Percentiles rank a stretch among this genome's conserved stretches.
phyloP scores from a whole-genome alignment of 2,113 vertebrate genomes.

The Boleophthalmus pectinirostris region DNA sequence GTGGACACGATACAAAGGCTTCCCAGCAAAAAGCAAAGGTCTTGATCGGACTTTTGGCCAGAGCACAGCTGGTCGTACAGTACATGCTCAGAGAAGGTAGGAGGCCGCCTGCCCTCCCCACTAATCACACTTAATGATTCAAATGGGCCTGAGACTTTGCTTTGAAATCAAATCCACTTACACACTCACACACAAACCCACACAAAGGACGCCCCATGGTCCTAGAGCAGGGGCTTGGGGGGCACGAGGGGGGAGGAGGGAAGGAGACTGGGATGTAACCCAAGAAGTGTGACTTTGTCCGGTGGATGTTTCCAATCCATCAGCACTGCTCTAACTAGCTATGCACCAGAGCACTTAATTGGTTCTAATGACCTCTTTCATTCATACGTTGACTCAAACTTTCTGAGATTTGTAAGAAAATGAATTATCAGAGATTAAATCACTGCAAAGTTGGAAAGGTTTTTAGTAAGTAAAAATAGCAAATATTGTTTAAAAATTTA shows the following conservation, averaged over 20 bases:
- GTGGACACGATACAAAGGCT: constrained; percentile 3
- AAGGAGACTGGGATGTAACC: constrained; percentile 33
- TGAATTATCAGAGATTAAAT: background rate
- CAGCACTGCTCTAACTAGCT: constrained; percentile 60
- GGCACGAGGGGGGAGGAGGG: background rate
- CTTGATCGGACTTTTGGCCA: constrained; percentile 28
- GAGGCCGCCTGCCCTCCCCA: constrained; percentile 50
- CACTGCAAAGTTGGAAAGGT: background rate
- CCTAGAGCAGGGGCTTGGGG: constrained; percentile 2
- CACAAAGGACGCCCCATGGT: constrained; percentile 1
- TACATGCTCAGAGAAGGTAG: constrained; percentile 45
- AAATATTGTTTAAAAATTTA: background rate
- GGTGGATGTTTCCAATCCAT: constrained; percentile 67
- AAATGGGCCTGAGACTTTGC: constrained; percentile 71
- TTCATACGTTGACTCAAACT: background rate
- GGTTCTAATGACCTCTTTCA: constrained; percentile 58
- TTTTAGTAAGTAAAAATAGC: background rate
- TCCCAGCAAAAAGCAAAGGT: constrained; percentile 4
- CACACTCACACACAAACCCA: constrained; percentile 36
- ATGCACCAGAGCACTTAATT: constrained; percentile 54
- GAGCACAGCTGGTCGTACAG: constrained; percentile 40
- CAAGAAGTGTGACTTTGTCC: constrained; percentile 48
- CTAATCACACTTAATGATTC: constrained; percentile 78
- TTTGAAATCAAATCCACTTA: constrained; percentile 78
- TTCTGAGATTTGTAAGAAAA: background rate